Evolutionary conservation across 2,797 vertebrate species (phyloP).

Genomic region (Capromys pilorides): DNA sequence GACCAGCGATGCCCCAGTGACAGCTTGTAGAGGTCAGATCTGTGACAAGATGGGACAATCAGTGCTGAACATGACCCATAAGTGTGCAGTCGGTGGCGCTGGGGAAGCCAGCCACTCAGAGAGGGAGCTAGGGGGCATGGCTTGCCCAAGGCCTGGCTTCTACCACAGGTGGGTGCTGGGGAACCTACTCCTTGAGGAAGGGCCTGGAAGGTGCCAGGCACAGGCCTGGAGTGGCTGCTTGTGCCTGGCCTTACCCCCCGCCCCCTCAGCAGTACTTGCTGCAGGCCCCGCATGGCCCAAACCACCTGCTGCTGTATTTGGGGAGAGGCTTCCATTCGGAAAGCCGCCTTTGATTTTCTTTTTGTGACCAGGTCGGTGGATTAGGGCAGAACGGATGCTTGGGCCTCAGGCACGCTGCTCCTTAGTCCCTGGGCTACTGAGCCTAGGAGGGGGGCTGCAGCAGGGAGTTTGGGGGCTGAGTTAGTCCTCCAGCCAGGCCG

Average conservation of each 20-base stretch:
- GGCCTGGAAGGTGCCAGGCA: accelerated
- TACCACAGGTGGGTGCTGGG: neutral
- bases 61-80: accelerated
- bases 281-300: accelerated
- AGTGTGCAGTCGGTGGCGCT: too few species aligned
- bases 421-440: neutral
- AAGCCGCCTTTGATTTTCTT: neutral
- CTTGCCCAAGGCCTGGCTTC: neutral
- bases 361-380: neutral
- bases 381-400: neutral
- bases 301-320: neutral
- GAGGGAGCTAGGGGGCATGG: accelerated
- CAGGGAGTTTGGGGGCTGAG: neutral
- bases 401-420: too few species aligned
- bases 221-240: neutral
- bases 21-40: neutral
- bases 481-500: neutral
- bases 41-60: accelerated
- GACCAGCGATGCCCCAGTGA: neutral
- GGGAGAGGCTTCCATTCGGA: neutral
- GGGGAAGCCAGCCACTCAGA: accelerated
- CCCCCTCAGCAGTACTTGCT: accelerated
- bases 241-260: neutral
- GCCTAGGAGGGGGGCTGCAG: neutral
- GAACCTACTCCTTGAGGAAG: accelerated